Percentiles rank a stretch among this genome's conserved stretches.
phyloP scores from a whole-genome alignment of 2,797 vertebrate genomes.

The Melanotaenia maccullochi region DNA sequence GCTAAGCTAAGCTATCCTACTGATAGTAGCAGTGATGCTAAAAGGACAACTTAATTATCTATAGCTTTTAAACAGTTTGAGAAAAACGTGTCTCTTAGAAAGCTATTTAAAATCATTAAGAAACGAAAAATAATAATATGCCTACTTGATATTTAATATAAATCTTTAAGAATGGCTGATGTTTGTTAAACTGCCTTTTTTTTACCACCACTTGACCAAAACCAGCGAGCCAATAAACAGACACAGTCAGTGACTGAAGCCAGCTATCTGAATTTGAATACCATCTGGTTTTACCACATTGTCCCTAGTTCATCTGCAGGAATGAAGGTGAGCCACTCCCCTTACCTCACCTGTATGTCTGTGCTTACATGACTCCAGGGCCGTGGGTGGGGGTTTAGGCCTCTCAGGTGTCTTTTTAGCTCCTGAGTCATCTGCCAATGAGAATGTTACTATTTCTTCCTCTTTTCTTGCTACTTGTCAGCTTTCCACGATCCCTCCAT shows the following conservation, averaged over 20 bases:
- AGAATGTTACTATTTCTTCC: constrained; percentile 48
- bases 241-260: background rate
- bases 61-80: background rate
- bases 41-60: background rate
- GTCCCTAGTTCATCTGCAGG: constrained; percentile 44
- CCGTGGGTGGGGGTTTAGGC: constrained; percentile 49
- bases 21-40: background rate
- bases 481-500: constrained; percentile 26
- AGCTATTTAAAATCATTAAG: background rate
- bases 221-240: background rate
- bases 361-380: constrained; percentile 48
- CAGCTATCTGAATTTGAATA: constrained; percentile 1
- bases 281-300: constrained; percentile 65
- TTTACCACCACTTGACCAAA: background rate
- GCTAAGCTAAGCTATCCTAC: background rate
- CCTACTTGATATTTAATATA: background rate
- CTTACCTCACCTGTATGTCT: constrained; percentile 50
- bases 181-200: constrained; percentile 27
- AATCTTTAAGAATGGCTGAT: background rate
- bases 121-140: background rate
- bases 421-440: constrained; percentile 60
- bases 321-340: constrained; percentile 66
- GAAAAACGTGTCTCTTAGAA: background rate
- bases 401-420: constrained; percentile 73
- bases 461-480: constrained; percentile 37